Base-by-base conservation (phyloP, 2,113 vertebrate species). In the Haliaeetus leucogaster region DNA sequence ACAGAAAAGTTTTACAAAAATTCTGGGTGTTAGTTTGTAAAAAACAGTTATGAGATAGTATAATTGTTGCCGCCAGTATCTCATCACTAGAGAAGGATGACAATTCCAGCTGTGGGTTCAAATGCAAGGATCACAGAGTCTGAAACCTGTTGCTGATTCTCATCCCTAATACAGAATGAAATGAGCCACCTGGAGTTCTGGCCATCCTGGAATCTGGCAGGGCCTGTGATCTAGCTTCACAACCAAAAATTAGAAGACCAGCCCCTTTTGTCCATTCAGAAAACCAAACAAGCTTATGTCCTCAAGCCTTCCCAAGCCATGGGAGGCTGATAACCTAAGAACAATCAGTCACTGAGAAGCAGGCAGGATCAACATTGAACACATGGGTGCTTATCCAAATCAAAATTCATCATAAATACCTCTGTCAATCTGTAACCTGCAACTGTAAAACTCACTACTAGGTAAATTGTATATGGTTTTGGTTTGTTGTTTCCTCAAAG, bases 51-150 rank as follows among this genome's bases (percentile, higher is more conserved):
- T 20, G 42, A 43, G 1, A 15, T 14, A 55, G 8, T 50, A 11
- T 40, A 82, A 52, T 32, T 85, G 22, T 36, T 89, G 59, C 45
- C 11, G 45, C 27, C 29, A 58, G 34, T 5, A 6, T 38, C 25
- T 71, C 2, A 2, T 62, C 45, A 32, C 42, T 48, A 53, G 32
- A 83, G 63, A 58, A 42, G 10, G 30, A 63, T 68, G 42, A 70
- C 43, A 84, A 71, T 82, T 82, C 67, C n/a, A 58, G 10, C 42
- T 90, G 8, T 74, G 55, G 10, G 21, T 63, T 82, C 47, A 81
- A 66, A 81, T 18, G 8, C 18, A 78, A 83, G n/a, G 10, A 76
- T 63, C 34, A 30, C 0, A 0, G 25, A 70, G 27, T 29, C 26
- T 29, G 36, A 87, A 90, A 59, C 5, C 34, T 50, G 32, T 12